Base-by-base conservation (phyloP, 2,113 vertebrate species). In the Callocephalon fimbriatum region DNA sequence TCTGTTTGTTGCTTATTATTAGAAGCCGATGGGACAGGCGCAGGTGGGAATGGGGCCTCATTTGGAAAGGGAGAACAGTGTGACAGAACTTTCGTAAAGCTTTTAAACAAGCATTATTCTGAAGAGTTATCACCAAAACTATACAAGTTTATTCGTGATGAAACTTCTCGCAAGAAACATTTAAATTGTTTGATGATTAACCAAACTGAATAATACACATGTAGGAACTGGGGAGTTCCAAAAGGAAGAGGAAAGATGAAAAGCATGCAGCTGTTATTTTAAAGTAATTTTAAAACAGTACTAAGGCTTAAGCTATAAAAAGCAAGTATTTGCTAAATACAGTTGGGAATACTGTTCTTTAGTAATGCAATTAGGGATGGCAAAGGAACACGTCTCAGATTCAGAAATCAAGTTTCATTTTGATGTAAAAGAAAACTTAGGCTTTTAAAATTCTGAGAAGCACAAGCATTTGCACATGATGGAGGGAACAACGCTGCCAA, bases 361-460 rank as follows among this genome's bases (percentile, higher is more conserved):
- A 50, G 59, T 31, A 95, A 78, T 23, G 5, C 59, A 88, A 89
- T 72, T 61, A 72, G 14, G 19, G 40, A 84, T 91, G 37, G 51
- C 44, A 71, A 81, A 85, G 20, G 23, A 91, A 85, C 19, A 65
- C 13, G 53, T 47, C 23, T 44, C 61, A 91, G 44, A 59, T 93
- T 72, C n/a, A 29, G n/a, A 95, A 93, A 96, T 78, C 29, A 86
- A 67, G 31, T 91, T 95, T 78, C 26, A 68, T 94, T 93, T 91
- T 81, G 44, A 75, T 75, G 35, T 40, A 51, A 78, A 91, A 77
- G 32, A 78, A 84, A 91, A 84, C 7, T 11, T 72, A 78, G 48
- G 17, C 38, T 80, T 87, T 93, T 78, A 78, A 88, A 89, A 94
- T 95, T 81, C 92, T 87, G 63, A 86, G 79, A 68, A 38, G 29